Percentiles rank a stretch among this genome's conserved stretches.
phyloP scores from a whole-genome alignment of 2,113 vertebrate genomes.

The Mohoua ochrocephala region DNA sequence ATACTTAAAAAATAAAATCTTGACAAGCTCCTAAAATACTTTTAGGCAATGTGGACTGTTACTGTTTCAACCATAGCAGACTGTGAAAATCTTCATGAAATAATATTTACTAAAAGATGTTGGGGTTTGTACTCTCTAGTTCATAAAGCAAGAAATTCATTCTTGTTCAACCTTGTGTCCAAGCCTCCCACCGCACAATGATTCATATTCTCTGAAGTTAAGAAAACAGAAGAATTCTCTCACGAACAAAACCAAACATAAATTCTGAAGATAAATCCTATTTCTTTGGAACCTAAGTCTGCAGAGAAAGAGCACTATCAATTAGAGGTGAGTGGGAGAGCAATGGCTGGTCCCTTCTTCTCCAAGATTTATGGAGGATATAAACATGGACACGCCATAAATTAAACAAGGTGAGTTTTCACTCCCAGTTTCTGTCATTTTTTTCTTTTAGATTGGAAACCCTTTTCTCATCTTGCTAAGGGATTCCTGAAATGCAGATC shows the following conservation, averaged over 20 bases:
- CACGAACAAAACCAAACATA: not conserved
- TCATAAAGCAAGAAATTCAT: not conserved
- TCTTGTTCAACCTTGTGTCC: not conserved
- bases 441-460: conserved; percentile 6
- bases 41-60: not conserved
- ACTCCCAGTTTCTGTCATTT: not conserved
- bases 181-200: not conserved
- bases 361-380: not conserved
- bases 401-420: not conserved
- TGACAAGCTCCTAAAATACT: not conserved
- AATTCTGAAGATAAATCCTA: not conserved
- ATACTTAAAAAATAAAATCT: not conserved
- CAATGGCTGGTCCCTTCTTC: not conserved
- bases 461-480: not conserved
- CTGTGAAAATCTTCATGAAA: not conserved
- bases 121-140: not conserved
- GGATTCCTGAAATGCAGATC: not conserved
- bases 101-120: not conserved
- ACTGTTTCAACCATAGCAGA: not conserved
- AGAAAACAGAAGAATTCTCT: conserved; percentile 11
- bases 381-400: not conserved
- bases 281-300: not conserved
- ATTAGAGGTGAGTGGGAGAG: not conserved
- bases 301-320: not conserved
- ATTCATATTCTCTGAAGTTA: not conserved